These are phyloP conservation scores for Simalia tracyae DNA, from an alignment of 2,797 vertebrate genomes.

Conservation along the genomic window DNA sequence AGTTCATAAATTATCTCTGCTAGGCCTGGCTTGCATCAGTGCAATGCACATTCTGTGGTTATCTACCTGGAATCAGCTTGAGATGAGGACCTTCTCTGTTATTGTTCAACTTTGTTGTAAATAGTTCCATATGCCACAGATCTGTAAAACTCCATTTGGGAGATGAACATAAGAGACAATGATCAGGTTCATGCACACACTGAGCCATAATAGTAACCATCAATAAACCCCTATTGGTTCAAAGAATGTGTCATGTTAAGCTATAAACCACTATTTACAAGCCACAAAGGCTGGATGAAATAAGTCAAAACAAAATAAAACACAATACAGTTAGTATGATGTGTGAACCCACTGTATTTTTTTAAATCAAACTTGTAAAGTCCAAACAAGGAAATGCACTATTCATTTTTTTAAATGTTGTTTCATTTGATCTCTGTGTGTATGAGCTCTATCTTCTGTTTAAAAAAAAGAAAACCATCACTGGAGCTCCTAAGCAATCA, in stretches of 20 bases:
- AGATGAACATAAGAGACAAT: background rate
- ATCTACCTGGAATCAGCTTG: background rate
- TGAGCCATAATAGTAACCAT: background rate
- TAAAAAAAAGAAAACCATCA: background rate
- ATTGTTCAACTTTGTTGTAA: background rate
- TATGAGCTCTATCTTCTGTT: background rate
- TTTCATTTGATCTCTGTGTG: background rate
- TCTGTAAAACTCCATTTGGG: background rate
- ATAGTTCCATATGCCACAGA: slow-evolving; percentile 25
- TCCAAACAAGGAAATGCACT: background rate
- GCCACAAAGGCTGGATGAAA: background rate
- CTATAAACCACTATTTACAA: background rate
- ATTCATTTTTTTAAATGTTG: background rate
- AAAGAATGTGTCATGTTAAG: background rate
- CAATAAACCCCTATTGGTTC: background rate
- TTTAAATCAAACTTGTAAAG: background rate
- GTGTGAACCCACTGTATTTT: background rate
- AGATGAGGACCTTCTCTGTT: background rate
- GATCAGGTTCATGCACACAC: background rate
- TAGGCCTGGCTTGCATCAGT: slow-evolving; percentile 6
- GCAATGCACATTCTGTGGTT: background rate
- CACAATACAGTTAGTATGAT: background rate
- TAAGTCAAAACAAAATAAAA: background rate
- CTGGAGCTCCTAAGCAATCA: background rate
- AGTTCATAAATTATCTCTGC: slow-evolving; percentile 15